Evolutionary conservation across 1,140 invertebrate genomes (phyloP).

Genomic region (Parasteatoda tepidariorum): DNA sequence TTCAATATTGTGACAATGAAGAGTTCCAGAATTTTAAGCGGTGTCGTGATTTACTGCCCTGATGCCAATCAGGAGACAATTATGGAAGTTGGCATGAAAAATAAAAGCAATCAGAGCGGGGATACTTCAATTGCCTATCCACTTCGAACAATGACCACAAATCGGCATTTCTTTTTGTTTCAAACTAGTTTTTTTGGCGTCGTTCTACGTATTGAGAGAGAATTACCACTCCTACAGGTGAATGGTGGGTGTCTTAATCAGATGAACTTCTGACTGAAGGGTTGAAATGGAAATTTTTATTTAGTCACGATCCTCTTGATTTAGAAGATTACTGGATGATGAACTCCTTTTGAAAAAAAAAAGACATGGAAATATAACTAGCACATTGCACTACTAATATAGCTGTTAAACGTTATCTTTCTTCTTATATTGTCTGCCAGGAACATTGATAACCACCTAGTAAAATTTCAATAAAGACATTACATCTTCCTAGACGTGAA

Average conservation of each 20-base stretch:
- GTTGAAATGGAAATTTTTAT: neutral
- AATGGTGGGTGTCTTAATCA: neutral
- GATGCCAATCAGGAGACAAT: neutral
- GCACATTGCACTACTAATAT: neutral
- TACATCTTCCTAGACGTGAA: too few relatives aligned
- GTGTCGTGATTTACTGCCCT: neutral
- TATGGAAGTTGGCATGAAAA: too few relatives aligned
- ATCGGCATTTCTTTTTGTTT: neutral
- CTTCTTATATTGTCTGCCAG: neutral
- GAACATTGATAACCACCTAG: too few relatives aligned
- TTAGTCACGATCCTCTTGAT: neutral
- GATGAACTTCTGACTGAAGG: neutral
- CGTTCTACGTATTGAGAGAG: neutral
- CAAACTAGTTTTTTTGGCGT: neutral
- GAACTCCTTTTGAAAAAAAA: neutral
- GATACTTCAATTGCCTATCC: neutral
- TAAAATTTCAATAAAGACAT: too few relatives aligned
- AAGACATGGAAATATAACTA: neutral
- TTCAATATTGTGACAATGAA: neutral
- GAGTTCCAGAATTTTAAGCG: neutral
- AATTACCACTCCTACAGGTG: neutral
- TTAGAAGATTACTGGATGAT: neutral
- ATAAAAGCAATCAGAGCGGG: too few relatives aligned
- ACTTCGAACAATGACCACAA: neutral
- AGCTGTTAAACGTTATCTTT: neutral